Conservation (phyloP, 2,888 invertebrate species). For the Ctenicera cuprea region DNA sequence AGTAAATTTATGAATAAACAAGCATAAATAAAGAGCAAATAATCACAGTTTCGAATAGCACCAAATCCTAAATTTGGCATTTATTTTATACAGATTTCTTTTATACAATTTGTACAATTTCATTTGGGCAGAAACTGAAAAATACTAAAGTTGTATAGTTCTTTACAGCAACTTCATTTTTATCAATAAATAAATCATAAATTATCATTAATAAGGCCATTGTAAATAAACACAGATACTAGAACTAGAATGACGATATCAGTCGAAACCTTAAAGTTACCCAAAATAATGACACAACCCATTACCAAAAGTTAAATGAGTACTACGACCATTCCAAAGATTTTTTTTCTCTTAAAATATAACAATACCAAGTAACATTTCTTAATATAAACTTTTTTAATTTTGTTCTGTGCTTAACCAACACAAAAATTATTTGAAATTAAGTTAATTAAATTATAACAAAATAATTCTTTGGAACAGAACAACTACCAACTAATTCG, state of each 20-base stretch:
- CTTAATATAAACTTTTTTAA: neutral
- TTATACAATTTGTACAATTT: slow-evolving; percentile 56
- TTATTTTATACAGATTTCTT: slow-evolving; percentile 57
- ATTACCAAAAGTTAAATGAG: slow-evolving; percentile 22
- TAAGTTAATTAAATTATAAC: neutral
- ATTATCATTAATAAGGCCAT: slow-evolving; percentile 45
- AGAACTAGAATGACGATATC: slow-evolving; percentile 32
- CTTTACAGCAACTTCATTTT: slow-evolving; percentile 17
- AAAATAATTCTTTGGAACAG: slow-evolving; percentile 29
- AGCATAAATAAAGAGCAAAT: slow-evolving; percentile 60
- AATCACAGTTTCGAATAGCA: slow-evolving; percentile 73
- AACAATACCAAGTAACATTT: neutral
- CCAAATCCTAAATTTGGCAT: slow-evolving; percentile 72
- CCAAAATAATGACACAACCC: slow-evolving; percentile 27
- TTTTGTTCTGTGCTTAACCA: neutral
- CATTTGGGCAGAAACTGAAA: slow-evolving; percentile 40
- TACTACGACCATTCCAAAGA: slow-evolving; percentile 42
- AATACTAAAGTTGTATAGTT: slow-evolving; percentile 47
- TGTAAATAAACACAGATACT: slow-evolving; percentile 39
- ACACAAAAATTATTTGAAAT: neutral
- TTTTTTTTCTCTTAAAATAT: slow-evolving; percentile 35
- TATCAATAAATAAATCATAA: slow-evolving; percentile 41
- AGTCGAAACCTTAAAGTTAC: slow-evolving; percentile 16
- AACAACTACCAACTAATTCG: slow-evolving; percentile 21
- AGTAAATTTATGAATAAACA: slow-evolving; percentile 53